Evolutionary conservation across 1,140 invertebrate species (phyloP).

Genomic region (Propsilocerus akamusi): DNA sequence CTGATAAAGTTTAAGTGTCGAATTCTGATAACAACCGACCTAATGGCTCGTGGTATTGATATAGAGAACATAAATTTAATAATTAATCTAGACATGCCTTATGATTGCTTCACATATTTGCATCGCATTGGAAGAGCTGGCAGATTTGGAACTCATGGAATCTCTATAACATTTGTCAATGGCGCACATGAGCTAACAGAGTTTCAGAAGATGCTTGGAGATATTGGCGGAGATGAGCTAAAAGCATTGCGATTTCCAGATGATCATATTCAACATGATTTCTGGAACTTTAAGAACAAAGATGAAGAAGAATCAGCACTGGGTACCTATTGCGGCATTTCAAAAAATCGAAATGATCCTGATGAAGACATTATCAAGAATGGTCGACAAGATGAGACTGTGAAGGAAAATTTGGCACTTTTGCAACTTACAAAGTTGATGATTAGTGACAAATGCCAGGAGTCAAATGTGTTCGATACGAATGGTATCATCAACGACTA

Average conservation of each 20-base stretch:
- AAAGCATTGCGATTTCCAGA: slow-evolving; percentile 27
- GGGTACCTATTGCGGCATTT: not conserved
- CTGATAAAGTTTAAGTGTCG: slow-evolving; percentile 62
- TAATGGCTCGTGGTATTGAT: slow-evolving; percentile 78
- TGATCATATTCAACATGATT: slow-evolving; percentile 15
- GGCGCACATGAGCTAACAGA: slow-evolving; percentile 33
- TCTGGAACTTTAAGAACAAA: slow-evolving; percentile 18
- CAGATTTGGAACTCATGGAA: slow-evolving; percentile 63
- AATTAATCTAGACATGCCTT: slow-evolving; percentile 79
- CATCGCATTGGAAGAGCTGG: slow-evolving; percentile 92
- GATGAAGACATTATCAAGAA: not conserved
- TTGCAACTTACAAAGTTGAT: not conserved
- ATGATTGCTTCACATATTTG: slow-evolving; percentile 72
- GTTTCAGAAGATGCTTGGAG: slow-evolving; percentile 33
- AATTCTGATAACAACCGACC: slow-evolving; percentile 80
- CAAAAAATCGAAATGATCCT: not conserved
- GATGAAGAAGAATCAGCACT: not conserved
- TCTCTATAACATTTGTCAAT: slow-evolving; percentile 44
- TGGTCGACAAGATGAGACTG: not conserved
- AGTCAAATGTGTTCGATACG: not conserved
- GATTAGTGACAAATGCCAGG: not conserved
- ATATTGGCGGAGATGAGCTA: slow-evolving; percentile 27
- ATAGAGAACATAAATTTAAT: slow-evolving; percentile 82
- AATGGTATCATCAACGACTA: not conserved
- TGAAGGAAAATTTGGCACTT: not conserved